Evolutionary conservation across 2,888 invertebrate species (phyloP).

Genomic region (Cryptus viduatorius): DNA sequence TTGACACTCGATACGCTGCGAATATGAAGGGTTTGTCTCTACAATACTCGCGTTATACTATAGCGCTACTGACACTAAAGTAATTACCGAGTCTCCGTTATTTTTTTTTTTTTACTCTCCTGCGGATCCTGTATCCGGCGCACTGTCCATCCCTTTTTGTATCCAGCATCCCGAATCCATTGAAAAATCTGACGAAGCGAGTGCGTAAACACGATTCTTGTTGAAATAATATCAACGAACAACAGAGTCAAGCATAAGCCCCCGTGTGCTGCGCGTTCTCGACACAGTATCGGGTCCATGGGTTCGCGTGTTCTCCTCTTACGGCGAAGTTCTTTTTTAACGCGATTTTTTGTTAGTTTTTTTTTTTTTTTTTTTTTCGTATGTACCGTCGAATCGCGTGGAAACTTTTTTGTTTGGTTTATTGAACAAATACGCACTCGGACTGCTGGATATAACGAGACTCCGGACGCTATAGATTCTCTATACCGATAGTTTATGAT

Average conservation of each 20-base stretch:
- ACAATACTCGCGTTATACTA: background rate
- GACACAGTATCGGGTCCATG: background rate
- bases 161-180: background rate
- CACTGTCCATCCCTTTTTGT: background rate
- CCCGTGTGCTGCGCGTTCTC: conserved; percentile 1
- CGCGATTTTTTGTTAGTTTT: conserved; percentile 1
- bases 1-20: conserved; percentile 3
- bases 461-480: background rate
- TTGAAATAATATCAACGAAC: conserved; percentile 31
- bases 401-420: background rate
- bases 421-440: background rate
- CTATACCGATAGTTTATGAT: conserved; percentile 2
- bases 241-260: conserved; percentile 24
- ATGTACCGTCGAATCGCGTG: background rate
- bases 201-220: conserved; percentile 23
- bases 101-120: conserved; percentile 4
- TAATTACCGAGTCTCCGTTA: conserved; percentile 11
- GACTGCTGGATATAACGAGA: background rate
- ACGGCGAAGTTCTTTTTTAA: conserved; percentile 25
- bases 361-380: background rate
- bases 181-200: conserved; percentile 8
- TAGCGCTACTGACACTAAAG: background rate
- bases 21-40: background rate
- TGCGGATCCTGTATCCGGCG: background rate
- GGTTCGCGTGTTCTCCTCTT: background rate